Conservation (phyloP, 2,113 vertebrate species). For the Lepus timidus region DNA sequence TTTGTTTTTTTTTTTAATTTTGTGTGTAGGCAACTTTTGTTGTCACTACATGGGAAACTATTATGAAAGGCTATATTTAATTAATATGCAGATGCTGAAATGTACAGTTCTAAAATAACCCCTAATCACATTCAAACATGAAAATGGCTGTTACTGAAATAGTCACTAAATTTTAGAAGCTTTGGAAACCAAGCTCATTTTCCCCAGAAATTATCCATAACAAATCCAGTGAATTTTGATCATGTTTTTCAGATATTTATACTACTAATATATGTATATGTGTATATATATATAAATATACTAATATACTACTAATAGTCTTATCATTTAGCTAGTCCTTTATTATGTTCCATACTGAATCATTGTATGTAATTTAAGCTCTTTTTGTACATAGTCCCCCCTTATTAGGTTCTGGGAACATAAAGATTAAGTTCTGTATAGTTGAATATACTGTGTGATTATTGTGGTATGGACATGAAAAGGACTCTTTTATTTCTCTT, state of each 20-base stretch:
- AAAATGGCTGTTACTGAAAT: background rate
- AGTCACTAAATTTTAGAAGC: background rate
- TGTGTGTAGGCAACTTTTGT: background rate
- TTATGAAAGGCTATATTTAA: background rate
- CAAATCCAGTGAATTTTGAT: constrained; percentile 28
- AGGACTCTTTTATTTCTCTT: constrained; percentile 1
- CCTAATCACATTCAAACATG: background rate
- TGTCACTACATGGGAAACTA: background rate
- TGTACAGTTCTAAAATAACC: constrained; percentile 34
- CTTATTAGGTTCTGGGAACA: background rate
- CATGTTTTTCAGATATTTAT: background rate
- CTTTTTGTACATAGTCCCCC: too few relatives aligned
- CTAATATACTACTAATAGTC: background rate
- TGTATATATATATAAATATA: too few relatives aligned
- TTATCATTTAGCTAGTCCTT: constrained; percentile 18
- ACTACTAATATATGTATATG: background rate
- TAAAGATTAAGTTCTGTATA: background rate
- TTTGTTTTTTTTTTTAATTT: background rate
- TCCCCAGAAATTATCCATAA: background rate
- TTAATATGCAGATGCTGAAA: background rate
- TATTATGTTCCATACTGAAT: background rate
- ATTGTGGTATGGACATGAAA: constrained; percentile 8
- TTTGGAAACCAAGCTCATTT: constrained; percentile 29
- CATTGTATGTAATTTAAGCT: background rate
- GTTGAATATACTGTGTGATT: constrained; percentile 12